Conservation (phyloP, 92 coral and sea anemone genomes). For the Meandrina meandrites region DNA sequence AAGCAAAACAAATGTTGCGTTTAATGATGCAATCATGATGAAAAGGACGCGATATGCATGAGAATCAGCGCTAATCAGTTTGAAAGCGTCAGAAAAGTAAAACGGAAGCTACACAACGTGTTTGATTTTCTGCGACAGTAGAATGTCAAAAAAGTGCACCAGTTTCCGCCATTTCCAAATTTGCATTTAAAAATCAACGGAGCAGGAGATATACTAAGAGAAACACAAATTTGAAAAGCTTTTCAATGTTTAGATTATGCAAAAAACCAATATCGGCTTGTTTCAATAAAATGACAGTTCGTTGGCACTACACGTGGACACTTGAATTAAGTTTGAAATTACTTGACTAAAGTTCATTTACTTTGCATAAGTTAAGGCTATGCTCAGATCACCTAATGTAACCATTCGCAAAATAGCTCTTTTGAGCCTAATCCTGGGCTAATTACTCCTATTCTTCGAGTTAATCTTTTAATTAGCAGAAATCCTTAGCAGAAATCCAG, state of each 20-base stretch:
- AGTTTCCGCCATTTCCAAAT: neutral
- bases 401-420: constrained; percentile 1
- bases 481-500: neutral
- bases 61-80: neutral
- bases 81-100: neutral
- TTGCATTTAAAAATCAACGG: neutral
- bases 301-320: neutral
- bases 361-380: neutral
- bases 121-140: neutral
- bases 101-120: neutral
- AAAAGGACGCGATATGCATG: neutral
- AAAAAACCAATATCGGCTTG: neutral
- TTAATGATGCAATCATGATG: no score
- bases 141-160: neutral
- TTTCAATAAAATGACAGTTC: constrained; percentile 15
- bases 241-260: neutral
- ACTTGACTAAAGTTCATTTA: neutral
- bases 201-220: neutral
- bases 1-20: neutral
- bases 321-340: neutral
- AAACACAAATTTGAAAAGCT: neutral
- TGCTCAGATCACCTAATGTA: neutral
- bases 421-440: neutral
- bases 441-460: neutral
- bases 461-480: constrained; percentile 13